phyloP scores from a whole-genome alignment of 2,888 invertebrate species.

The Microdon myrmicae region DNA sequence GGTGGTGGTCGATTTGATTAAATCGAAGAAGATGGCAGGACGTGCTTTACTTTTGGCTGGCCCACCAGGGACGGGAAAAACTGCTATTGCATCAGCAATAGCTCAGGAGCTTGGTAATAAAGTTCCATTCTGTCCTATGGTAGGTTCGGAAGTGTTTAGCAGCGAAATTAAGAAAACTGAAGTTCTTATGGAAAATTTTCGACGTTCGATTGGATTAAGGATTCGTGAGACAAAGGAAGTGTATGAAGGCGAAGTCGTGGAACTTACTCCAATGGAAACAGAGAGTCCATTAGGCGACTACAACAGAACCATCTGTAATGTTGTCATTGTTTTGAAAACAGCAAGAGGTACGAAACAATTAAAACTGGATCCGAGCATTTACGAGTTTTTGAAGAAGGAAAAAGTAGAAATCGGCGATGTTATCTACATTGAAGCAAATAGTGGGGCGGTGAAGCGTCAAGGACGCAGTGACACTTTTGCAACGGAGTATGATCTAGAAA shows the following conservation, averaged over 20 bases:
- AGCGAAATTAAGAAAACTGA: constrained; percentile 99
- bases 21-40: constrained; percentile 97
- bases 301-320: constrained; percentile 97
- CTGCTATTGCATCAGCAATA: constrained; percentile 97
- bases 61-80: constrained; percentile 97
- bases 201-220: constrained; percentile 94
- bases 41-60: constrained; percentile 94
- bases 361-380: constrained; percentile 97
- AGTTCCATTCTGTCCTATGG: constrained; percentile 93
- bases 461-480: constrained; percentile 98
- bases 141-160: constrained; percentile 94
- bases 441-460: constrained; percentile 97
- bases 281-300: constrained; percentile 97
- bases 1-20: constrained; percentile 95
- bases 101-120: constrained; percentile 98
- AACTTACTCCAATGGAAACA: constrained; percentile 96
- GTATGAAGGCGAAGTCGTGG: constrained; percentile 99
- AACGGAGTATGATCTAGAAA: constrained; percentile 98
- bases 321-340: constrained; percentile 95
- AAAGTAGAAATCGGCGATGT: constrained; percentile 98
- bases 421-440: constrained; percentile 98
- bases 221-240: constrained; percentile 98
- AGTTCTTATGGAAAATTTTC: constrained; percentile 98
- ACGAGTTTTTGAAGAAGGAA: constrained; percentile 96
- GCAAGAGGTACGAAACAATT: constrained; percentile 98